A percentile compares a stretch with the other conserved stretches of the same genome.
phyloP scores from a whole-genome alignment of 2,797 vertebrate species.

The Enteromius thamalakanensis region DNA sequence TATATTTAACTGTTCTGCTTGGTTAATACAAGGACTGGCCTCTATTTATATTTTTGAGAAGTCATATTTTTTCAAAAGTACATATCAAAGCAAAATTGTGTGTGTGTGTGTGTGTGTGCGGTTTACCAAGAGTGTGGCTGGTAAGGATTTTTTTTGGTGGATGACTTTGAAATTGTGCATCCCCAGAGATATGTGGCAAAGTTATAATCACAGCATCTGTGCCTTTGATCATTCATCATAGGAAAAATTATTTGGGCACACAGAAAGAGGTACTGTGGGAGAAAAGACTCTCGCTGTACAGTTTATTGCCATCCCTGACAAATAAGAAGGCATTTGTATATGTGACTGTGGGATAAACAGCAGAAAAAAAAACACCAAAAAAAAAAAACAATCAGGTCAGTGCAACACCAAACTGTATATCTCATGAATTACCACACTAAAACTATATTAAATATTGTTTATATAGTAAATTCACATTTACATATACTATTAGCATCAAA shows the following conservation, averaged over 20 bases:
- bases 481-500: not conserved
- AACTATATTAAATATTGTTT: not conserved
- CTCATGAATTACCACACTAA: not conserved
- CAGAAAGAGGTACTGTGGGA: not conserved
- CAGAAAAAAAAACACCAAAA: too few species aligned
- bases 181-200: slow-evolving; percentile 45
- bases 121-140: slow-evolving; percentile 8
- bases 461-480: not conserved
- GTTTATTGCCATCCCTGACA: slow-evolving; percentile 12
- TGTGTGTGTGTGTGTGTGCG: not conserved
- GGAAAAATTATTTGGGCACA: slow-evolving; percentile 45
- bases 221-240: slow-evolving; percentile 52
- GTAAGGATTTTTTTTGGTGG: slow-evolving; percentile 38
- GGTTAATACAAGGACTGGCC: not conserved
- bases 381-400: not conserved
- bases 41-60: not conserved
- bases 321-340: not conserved
- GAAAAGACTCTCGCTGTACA: not conserved
- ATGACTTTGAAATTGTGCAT: slow-evolving; percentile 54
- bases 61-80: not conserved
- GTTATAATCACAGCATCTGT: slow-evolving; percentile 54
- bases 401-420: not conserved
- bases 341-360: slow-evolving; percentile 12
- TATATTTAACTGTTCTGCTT: not conserved
- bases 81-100: not conserved